Evolutionary conservation across 2,113 vertebrate species (phyloP).

Genomic region (Andinoacara biseriatus): DNA sequence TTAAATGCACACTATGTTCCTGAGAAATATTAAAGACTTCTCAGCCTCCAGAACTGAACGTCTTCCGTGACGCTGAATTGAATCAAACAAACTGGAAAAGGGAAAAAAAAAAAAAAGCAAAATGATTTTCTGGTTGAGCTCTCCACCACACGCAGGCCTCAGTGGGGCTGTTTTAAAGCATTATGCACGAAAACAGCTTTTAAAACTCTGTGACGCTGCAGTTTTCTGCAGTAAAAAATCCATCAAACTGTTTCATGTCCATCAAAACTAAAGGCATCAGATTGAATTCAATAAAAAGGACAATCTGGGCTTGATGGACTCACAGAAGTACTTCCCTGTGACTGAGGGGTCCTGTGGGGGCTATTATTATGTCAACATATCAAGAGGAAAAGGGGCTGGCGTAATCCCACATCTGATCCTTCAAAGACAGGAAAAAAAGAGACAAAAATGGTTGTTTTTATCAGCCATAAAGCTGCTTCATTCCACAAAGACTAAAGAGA

Average conservation of each 20-base stretch:
- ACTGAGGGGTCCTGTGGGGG: neutral
- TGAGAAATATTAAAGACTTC: neutral
- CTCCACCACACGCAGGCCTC: neutral
- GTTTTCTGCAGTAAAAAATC: neutral
- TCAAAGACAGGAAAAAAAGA: neutral
- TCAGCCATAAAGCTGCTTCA: neutral
- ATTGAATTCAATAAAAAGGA: neutral
- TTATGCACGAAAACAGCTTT: neutral
- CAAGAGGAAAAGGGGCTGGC: neutral
- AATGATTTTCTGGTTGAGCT: neutral
- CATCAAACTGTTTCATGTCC: neutral
- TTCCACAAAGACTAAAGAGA: neutral
- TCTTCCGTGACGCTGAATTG: neutral
- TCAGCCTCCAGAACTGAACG: neutral
- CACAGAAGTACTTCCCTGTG: neutral
- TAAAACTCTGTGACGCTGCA: neutral
- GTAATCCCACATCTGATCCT: neutral
- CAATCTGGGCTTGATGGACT: neutral
- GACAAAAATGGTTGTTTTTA: neutral
- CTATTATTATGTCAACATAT: neutral
- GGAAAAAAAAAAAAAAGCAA: neutral
- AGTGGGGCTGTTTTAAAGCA: neutral
- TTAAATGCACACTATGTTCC: neutral
- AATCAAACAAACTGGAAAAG: neutral
- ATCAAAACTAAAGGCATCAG: neutral